Percentiles rank a stretch among this genome's conserved stretches.
phyloP scores from a whole-genome alignment of 30 jellyfish, hydroid and myxozoan genomes.

The Hydractinia symbiolongicarpus region DNA sequence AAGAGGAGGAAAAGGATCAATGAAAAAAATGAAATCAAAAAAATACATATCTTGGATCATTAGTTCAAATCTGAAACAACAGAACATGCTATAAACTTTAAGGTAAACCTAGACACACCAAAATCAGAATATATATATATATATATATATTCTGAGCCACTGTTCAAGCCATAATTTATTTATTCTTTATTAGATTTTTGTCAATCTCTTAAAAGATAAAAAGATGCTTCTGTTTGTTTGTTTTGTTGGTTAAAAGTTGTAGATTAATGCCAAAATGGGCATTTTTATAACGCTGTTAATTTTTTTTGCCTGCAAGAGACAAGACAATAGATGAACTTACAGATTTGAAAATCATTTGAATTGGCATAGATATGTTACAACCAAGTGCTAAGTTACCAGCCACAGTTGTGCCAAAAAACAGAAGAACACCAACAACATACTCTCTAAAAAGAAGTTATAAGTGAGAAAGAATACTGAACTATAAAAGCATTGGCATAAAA shows the following conservation, averaged over 20 bases:
- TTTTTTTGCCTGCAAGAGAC: too few relatives aligned
- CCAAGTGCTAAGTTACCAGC: conserved; percentile 72
- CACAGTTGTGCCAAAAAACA: conserved; percentile 57
- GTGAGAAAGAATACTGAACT: not conserved
- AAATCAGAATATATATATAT: too few relatives aligned
- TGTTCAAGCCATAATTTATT: too few relatives aligned
- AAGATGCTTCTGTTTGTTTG: too few relatives aligned
- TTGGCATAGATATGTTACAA: conserved; percentile 80
- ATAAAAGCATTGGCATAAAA: not conserved
- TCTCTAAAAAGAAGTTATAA: conserved; percentile 34
- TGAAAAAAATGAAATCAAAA: not conserved
- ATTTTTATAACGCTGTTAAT: too few relatives aligned
- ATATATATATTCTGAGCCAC: too few relatives aligned
- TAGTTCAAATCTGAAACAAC: not conserved
- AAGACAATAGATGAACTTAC: conserved; percentile 37
- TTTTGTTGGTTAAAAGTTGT: too few relatives aligned
- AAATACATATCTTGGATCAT: not conserved
- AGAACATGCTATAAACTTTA: too few relatives aligned
- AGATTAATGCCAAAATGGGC: not conserved
- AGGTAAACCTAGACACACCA: too few relatives aligned
- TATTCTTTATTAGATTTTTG: too few relatives aligned
- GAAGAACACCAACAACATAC: conserved; percentile 61
- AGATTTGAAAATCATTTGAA: conserved; percentile 85
- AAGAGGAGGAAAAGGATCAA: not conserved
- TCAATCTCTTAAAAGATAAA: too few relatives aligned